A percentile compares a stretch with the other conserved stretches of the same genome.
phyloP scores from a whole-genome alignment of 2,113 vertebrate genomes.

The Nannospalax galili region DNA sequence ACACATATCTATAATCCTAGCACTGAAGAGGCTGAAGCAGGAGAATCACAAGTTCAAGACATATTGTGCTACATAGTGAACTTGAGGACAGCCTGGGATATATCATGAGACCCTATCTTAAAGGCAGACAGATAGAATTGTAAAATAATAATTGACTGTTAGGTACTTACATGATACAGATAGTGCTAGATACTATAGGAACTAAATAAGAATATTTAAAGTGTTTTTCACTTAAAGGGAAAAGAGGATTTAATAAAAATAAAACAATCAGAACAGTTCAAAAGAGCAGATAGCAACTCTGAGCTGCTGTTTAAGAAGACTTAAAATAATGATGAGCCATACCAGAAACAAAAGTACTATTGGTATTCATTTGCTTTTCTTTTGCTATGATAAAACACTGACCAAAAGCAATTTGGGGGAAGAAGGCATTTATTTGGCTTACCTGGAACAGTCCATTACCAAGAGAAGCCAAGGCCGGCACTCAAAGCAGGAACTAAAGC shows the following conservation, averaged over 20 bases:
- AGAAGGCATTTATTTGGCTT: too few relatives aligned
- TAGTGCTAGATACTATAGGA: neutral
- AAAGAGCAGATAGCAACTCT: constrained; percentile 42
- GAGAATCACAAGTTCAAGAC: neutral
- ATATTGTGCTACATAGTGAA: neutral
- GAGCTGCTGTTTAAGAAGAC: neutral
- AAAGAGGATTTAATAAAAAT: neutral
- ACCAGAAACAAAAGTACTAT: neutral
- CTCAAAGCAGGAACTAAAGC: too few relatives aligned
- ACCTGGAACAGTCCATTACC: too few relatives aligned
- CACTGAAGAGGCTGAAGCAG: neutral
- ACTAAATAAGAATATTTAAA: neutral
- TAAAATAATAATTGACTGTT: neutral
- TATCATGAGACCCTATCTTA: neutral
- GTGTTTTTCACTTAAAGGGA: constrained; percentile 4
- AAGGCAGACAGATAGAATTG: too few relatives aligned
- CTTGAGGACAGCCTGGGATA: neutral
- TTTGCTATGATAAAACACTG: too few relatives aligned
- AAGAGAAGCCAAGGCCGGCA: too few relatives aligned
- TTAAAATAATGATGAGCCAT: constrained; percentile 45
- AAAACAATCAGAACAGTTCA: constrained; percentile 39
- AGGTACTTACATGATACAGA: neutral
- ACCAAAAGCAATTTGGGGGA: too few relatives aligned
- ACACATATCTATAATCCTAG: neutral
- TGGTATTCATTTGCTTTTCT: too few relatives aligned